A percentile compares a stretch with the other conserved stretches of the same genome.
Conservation (phyloP, 2,797 vertebrate genomes). For the Acanthiza pusilla region DNA sequence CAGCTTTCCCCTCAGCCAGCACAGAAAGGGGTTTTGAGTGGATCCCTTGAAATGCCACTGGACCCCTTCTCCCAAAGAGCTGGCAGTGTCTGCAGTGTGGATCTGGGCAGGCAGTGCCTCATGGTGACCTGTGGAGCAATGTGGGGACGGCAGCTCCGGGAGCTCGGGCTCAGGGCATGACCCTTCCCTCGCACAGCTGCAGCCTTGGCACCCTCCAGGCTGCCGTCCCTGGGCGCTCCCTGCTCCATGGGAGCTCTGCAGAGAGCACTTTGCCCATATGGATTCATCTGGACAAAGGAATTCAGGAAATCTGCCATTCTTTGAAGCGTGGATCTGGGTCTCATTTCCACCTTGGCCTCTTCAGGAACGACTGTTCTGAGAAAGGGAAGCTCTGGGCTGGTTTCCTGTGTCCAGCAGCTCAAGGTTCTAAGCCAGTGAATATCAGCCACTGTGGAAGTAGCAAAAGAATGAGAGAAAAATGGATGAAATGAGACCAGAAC, state of each 20-base stretch:
- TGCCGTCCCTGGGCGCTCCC: background rate
- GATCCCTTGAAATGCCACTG: background rate
- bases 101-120: background rate
- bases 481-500: background rate
- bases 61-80: background rate
- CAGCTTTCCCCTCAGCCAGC: background rate
- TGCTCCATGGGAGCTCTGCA: background rate
- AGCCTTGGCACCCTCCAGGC: background rate
- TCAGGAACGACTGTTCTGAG: background rate
- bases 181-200: slow-evolving; percentile 26
- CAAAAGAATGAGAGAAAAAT: background rate
- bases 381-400: background rate
- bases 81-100: too few relatives aligned
- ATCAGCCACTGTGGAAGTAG: background rate
- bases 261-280: background rate
- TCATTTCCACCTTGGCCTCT: background rate
- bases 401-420: background rate
- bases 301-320: accelerated
- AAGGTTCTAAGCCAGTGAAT: background rate
- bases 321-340: background rate
- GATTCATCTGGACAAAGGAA: background rate
- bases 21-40: background rate
- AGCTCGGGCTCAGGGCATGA: background rate
- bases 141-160: background rate
- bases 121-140: background rate